These are phyloP conservation scores for Neoarius graeffei DNA, from an alignment of 2,113 vertebrate genomes.

Conservation along the genomic window DNA sequence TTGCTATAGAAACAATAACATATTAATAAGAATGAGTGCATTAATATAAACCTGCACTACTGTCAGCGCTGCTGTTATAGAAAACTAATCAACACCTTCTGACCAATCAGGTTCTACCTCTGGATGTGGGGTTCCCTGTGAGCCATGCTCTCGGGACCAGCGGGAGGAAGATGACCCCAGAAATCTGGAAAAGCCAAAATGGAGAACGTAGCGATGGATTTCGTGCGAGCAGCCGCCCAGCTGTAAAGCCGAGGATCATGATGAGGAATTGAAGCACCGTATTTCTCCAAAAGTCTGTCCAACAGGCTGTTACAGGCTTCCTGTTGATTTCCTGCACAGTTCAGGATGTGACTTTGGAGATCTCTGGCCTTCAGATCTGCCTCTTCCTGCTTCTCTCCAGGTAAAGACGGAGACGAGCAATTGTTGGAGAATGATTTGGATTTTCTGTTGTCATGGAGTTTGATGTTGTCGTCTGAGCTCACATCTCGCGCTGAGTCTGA, in stretches of 20 bases:
- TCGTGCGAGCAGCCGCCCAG: constrained; percentile 70
- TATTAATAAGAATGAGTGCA: too few species aligned
- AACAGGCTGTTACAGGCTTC: constrained; percentile 47
- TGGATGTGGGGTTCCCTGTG: constrained; percentile 78
- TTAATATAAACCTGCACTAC: too few species aligned
- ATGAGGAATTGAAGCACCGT: constrained; percentile 67
- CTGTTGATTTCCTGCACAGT: constrained; percentile 20
- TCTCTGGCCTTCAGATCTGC: constrained; percentile 36
- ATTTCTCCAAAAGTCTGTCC: constrained; percentile 73
- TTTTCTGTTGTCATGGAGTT: neutral
- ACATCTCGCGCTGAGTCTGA: constrained; percentile 59
- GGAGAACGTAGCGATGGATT: constrained; percentile 77
- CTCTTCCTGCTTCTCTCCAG: constrained; percentile 17
- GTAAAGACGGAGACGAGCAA: neutral
- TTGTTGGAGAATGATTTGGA: neutral
- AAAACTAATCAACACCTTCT: too few species aligned
- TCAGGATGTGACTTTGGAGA: constrained; percentile 57
- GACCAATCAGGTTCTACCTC: constrained; percentile 69
- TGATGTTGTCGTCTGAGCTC: constrained; percentile 54
- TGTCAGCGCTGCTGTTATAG: too few species aligned
- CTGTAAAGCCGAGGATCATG: constrained; percentile 78
- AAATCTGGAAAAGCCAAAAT: constrained; percentile 86
- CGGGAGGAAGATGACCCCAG: constrained; percentile 83
- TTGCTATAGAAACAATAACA: too few species aligned
- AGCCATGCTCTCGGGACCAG: constrained; percentile 69